A percentile compares a stretch with the other conserved stretches of the same genome.
Evolutionary conservation across 2,797 vertebrate species (phyloP).

Genomic region (Catostomus latipinnis): DNA sequence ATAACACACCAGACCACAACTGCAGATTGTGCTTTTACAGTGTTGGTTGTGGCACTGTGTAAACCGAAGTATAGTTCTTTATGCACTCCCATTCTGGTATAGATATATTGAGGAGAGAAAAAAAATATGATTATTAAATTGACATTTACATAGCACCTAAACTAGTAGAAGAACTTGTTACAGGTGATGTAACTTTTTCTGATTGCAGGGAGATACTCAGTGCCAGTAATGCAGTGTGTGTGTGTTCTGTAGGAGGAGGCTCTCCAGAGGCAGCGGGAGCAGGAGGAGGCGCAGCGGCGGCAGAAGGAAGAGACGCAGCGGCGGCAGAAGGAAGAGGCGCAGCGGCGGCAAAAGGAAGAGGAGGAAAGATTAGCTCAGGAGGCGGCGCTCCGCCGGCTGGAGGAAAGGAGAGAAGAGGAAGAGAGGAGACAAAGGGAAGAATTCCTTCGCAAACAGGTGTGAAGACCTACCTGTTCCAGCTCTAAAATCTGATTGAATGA

Average conservation of each 20-base stretch:
- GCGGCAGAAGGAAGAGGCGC: conserved; percentile 87
- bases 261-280: conserved; percentile 87
- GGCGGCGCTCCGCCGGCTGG: conserved; percentile 87
- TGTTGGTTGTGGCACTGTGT: too few species aligned
- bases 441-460: conserved; percentile 92
- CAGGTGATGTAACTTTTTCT: too few species aligned
- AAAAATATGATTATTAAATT: too few species aligned
- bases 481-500: too few species aligned
- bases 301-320: conserved; percentile 68
- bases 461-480: not conserved
- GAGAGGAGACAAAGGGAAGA: conserved; percentile 91
- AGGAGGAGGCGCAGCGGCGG: conserved; percentile 88
- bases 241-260: conserved; percentile 85
- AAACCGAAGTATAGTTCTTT: too few species aligned
- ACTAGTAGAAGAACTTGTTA: too few species aligned
- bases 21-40: too few species aligned
- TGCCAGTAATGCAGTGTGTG: not conserved
- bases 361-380: conserved; percentile 92
- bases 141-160: too few species aligned
- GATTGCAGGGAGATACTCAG: too few species aligned
- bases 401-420: conserved; percentile 88
- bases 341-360: conserved; percentile 85
- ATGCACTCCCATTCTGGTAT: too few species aligned
- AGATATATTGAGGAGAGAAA: too few species aligned
- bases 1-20: too few species aligned